Evolutionary conservation across 2,113 vertebrate genomes (phyloP).

Genomic region (Lepus europaeus): DNA sequence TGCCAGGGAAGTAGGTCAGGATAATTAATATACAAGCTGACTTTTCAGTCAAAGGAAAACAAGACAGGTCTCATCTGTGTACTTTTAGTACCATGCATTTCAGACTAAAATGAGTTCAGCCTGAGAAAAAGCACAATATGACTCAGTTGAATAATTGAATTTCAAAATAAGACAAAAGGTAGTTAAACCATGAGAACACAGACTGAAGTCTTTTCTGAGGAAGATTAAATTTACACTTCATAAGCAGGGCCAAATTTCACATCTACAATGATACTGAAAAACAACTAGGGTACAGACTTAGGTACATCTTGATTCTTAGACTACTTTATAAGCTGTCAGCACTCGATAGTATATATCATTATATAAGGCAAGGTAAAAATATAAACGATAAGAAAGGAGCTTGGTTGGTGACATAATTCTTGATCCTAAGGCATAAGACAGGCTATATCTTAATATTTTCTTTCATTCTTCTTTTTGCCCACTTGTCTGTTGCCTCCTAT

Average conservation of each 20-base stretch:
- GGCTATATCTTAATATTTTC: conserved; percentile 49
- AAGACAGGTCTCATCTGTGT: conserved; percentile 74
- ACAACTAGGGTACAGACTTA: conserved; percentile 51
- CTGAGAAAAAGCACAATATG: conserved; percentile 73
- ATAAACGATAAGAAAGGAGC: conserved; percentile 20
- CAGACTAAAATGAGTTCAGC: conserved; percentile 72
- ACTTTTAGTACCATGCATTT: conserved; percentile 71
- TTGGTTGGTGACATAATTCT: conserved; percentile 45
- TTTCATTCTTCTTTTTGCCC: neutral
- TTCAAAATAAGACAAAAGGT: conserved; percentile 75
- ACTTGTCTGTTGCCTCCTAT: conserved; percentile 8
- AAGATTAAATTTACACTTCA: conserved; percentile 57
- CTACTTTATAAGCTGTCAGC: conserved; percentile 22
- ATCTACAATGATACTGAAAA: conserved; percentile 50
- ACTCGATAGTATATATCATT: conserved; percentile 28
- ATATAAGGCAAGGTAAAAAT: conserved; percentile 22
- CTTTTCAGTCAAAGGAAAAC: conserved; percentile 79
- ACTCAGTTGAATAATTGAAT: conserved; percentile 75
- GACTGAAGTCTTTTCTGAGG: conserved; percentile 55
- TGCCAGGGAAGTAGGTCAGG: conserved; percentile 76
- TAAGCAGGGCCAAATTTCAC: conserved; percentile 48
- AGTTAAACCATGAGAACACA: conserved; percentile 58
- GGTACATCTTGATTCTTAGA: conserved; percentile 43
- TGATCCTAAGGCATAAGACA: conserved; percentile 18
- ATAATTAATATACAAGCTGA: conserved; percentile 78